Evolutionary conservation across 1,140 invertebrate species (phyloP).

Genomic region (Drosophila rhopaloa): DNA sequence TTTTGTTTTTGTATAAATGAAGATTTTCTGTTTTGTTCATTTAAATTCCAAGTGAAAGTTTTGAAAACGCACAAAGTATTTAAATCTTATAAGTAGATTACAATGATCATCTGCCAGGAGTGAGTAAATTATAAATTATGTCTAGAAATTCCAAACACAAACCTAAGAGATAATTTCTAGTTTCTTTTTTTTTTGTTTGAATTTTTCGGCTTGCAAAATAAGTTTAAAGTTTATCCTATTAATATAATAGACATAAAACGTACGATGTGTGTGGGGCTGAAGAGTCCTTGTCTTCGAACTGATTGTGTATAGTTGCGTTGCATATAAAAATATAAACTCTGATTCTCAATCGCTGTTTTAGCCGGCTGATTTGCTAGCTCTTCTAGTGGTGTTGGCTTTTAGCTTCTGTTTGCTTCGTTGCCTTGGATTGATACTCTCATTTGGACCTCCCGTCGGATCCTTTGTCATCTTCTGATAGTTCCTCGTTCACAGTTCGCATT

Average conservation of each 20-base stretch:
- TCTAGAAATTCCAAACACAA: constrained; percentile 32
- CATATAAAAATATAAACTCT: constrained; percentile 80
- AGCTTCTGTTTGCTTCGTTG: constrained; percentile 65
- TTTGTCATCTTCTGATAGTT: constrained; percentile 12
- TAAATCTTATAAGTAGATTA: constrained; percentile 49
- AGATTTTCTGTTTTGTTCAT: constrained; percentile 6
- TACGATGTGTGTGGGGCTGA: constrained; percentile 39
- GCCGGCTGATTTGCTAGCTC: not conserved
- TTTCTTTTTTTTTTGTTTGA: not conserved
- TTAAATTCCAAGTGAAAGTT: constrained; percentile 51
- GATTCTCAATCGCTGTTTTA: constrained; percentile 30
- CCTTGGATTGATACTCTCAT: constrained; percentile 54
- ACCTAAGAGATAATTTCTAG: constrained; percentile 10
- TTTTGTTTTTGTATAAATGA: constrained; percentile 18
- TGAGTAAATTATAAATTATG: constrained; percentile 43
- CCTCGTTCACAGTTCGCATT: constrained; percentile 51
- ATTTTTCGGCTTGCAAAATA: constrained; percentile 19
- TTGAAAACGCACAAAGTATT: constrained; percentile 55
- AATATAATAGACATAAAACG: constrained; percentile 79
- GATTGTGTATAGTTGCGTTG: constrained; percentile 51
- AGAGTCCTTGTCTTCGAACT: constrained; percentile 29
- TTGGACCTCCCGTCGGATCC: constrained; percentile 1
- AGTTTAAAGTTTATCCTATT: constrained; percentile 62
- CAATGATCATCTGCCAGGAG: constrained; percentile 35
- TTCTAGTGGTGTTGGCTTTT: constrained; percentile 35